Evolutionary conservation across 2,888 invertebrate species (phyloP).

Genomic region (Drosophila anomalata): DNA sequence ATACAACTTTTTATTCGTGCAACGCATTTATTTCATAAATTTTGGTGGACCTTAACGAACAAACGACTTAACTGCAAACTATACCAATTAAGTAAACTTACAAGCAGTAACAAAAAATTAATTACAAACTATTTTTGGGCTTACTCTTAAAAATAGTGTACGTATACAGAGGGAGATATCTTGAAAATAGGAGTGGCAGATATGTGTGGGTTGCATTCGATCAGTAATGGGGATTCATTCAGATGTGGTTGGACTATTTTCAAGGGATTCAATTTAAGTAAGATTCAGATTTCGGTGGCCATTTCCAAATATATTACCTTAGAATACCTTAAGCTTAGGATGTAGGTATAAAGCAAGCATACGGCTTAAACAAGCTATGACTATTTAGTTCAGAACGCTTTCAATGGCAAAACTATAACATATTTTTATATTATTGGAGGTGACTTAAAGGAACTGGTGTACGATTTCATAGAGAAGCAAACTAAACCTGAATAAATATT

Average conservation of each 20-base stretch:
- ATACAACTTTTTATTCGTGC: neutral
- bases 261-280: slow-evolving; percentile 25
- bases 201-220: slow-evolving; percentile 47
- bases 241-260: slow-evolving; percentile 20
- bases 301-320: slow-evolving; percentile 27
- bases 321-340: slow-evolving; percentile 17
- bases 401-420: slow-evolving; percentile 60
- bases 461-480: slow-evolving; percentile 10
- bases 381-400: slow-evolving; percentile 59
- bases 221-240: slow-evolving; percentile 4
- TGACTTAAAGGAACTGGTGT: slow-evolving; percentile 26
- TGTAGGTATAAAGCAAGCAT: slow-evolving; percentile 52
- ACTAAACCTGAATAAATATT: slow-evolving; percentile 56
- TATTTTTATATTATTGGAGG: slow-evolving; percentile 9
- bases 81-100: slow-evolving; percentile 45
- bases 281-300: slow-evolving; percentile 37
- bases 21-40: slow-evolving; percentile 47
- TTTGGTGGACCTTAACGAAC: slow-evolving; percentile 31
- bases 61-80: slow-evolving; percentile 19
- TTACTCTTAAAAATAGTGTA: slow-evolving; percentile 50
- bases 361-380: slow-evolving; percentile 64
- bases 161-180: slow-evolving; percentile 24
- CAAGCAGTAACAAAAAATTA: slow-evolving; percentile 30
- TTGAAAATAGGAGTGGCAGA: slow-evolving; percentile 43
- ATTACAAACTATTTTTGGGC: slow-evolving; percentile 67